Conservation (phyloP, 2,113 vertebrate species). For the Cichladusa arquata region DNA sequence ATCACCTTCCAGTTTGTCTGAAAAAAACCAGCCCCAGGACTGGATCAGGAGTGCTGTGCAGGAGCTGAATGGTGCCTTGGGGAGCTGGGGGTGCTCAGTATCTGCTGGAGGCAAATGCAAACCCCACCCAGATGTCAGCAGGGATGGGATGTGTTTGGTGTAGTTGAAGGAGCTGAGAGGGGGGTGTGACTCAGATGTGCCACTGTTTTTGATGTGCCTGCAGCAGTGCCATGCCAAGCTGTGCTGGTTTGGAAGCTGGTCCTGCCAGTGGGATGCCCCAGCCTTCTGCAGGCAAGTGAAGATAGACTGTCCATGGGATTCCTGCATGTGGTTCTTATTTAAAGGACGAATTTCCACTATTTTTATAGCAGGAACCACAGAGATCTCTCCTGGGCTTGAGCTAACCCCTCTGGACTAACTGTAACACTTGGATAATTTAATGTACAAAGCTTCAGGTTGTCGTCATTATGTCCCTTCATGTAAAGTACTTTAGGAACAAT, state of each 20-base stretch:
- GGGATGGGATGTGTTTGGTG: not conserved
- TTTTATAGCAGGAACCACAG: not conserved
- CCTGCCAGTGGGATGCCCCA: not conserved
- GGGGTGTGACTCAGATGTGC: fast-evolving
- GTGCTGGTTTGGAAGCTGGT: not conserved
- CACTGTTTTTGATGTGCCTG: fast-evolving
- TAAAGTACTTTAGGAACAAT: not conserved
- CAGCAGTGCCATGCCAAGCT: not conserved
- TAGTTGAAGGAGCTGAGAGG: not conserved
- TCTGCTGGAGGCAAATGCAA: not conserved
- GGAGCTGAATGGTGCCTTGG: not conserved
- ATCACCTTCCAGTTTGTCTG: not conserved
- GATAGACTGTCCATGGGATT: not conserved
- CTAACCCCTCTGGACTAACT: not conserved
- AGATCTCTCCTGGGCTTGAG: not conserved
- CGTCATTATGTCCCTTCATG: not conserved
- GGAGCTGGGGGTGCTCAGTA: fast-evolving
- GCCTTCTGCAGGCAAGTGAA: not conserved
- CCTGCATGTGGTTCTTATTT: not conserved
- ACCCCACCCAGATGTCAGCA: too few relatives aligned
- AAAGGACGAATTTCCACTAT: not conserved
- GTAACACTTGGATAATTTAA: not conserved
- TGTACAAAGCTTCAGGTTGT: not conserved
- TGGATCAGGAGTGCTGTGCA: not conserved
- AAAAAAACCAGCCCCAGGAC: not conserved